A percentile compares a stretch with the other conserved stretches of the same genome.
Conservation (phyloP, 2,888 invertebrate species). For the Acronicta psi region DNA sequence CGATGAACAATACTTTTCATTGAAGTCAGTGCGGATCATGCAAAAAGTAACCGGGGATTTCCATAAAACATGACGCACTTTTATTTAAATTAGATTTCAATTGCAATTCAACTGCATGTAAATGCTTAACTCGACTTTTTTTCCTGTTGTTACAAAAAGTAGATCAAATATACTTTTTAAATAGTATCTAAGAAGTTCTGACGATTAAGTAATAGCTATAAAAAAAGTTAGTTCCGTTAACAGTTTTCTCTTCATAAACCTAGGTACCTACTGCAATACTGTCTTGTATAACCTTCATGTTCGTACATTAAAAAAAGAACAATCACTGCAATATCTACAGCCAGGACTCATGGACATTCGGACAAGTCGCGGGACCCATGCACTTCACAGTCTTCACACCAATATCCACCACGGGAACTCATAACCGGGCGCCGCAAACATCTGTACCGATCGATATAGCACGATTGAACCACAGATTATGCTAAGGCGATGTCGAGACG, state of each 20-base stretch:
- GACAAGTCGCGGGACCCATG: constrained; percentile 23
- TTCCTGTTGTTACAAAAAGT: constrained; percentile 20
- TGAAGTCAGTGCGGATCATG: constrained; percentile 24
- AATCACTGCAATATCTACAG: not conserved
- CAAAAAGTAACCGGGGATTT: constrained; percentile 42
- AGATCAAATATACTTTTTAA: constrained; percentile 12
- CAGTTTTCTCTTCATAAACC: too few relatives aligned
- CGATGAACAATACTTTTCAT: constrained; percentile 42
- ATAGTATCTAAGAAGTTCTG: too few relatives aligned
- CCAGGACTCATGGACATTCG: constrained; percentile 21
- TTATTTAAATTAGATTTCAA: constrained; percentile 33
- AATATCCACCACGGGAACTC: constrained; percentile 32
- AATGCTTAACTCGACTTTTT: constrained; percentile 13
- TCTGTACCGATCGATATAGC: constrained; percentile 83
- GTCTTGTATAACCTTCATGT: not conserved
- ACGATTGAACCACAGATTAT: constrained; percentile 86
- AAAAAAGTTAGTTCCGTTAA: too few relatives aligned
- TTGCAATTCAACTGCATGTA: constrained; percentile 31
- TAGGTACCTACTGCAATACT: too few relatives aligned
- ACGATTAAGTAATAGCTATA: too few relatives aligned
- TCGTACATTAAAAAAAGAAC: constrained; percentile 5
- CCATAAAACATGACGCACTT: constrained; percentile 48
- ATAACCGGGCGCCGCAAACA: constrained; percentile 70
- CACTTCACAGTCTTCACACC: constrained; percentile 40
- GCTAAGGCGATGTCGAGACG: constrained; percentile 88